Evolutionary conservation across 2,113 vertebrate genomes (phyloP).

Genomic region (Halcyon malimbica): DNA sequence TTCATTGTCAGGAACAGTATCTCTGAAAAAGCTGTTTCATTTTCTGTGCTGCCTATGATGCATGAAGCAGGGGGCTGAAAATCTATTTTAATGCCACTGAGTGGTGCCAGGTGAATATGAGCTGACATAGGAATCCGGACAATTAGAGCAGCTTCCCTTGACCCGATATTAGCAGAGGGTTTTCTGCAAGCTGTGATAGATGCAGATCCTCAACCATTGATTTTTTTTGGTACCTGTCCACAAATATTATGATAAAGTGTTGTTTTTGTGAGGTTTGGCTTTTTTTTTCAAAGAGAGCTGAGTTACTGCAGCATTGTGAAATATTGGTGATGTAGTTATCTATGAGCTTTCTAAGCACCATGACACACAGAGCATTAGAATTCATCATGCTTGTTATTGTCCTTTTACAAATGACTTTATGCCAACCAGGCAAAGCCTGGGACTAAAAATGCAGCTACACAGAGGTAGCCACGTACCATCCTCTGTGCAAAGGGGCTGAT

Average conservation of each 20-base stretch:
- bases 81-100: slow-evolving; percentile 58
- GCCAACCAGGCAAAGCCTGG: background rate
- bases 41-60: slow-evolving; percentile 24
- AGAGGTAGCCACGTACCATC: background rate
- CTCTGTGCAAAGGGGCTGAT: background rate
- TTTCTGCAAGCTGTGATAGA: slow-evolving; percentile 56
- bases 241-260: slow-evolving; percentile 46
- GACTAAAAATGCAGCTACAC: background rate
- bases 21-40: slow-evolving; percentile 21
- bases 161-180: slow-evolving; percentile 41
- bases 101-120: slow-evolving; percentile 39
- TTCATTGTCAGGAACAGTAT: background rate
- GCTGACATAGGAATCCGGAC: slow-evolving; percentile 40
- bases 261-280: background rate
- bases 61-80: slow-evolving; percentile 44
- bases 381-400: slow-evolving; percentile 48
- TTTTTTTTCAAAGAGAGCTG: background rate
- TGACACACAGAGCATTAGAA: slow-evolving; percentile 31
- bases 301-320: slow-evolving; percentile 42
- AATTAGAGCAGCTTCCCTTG: slow-evolving; percentile 42
- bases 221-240: slow-evolving; percentile 39
- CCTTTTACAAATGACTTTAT: slow-evolving; percentile 33
- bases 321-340: slow-evolving; percentile 45
- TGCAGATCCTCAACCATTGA: slow-evolving; percentile 54
- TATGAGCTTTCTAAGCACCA: background rate